A percentile compares a stretch with the other conserved stretches of the same genome.
Evolutionary conservation across 2,888 invertebrate genomes (phyloP).

Genomic region (Copidosoma aretas): DNA sequence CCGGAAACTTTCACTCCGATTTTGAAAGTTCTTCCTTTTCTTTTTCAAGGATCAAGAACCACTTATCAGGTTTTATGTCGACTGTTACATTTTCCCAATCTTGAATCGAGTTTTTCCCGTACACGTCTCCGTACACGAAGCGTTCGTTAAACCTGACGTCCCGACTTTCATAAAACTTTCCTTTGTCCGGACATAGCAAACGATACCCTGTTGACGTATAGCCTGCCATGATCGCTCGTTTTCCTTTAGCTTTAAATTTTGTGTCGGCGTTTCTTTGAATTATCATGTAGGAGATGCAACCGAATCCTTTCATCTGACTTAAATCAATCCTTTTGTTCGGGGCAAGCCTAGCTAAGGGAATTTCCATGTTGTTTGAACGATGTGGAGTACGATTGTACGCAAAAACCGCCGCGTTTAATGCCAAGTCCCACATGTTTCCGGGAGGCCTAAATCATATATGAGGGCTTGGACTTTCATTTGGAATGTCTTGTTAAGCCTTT

Average conservation of each 20-base stretch:
- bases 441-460: no score
- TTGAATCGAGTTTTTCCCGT: background rate
- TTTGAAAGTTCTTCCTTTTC: background rate
- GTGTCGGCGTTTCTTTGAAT: background rate
- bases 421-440: no score
- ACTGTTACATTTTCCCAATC: background rate
- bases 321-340: background rate
- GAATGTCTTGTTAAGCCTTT: no score
- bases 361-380: no score
- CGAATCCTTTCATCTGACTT: background rate
- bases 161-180: background rate
- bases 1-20: background rate
- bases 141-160: background rate
- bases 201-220: background rate
- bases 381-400: no score
- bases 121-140: constrained; percentile 8
- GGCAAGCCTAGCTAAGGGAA: background rate
- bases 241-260: background rate
- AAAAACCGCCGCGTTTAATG: no score
- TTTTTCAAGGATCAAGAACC: background rate
- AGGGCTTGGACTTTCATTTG: no score
- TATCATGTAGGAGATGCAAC: background rate
- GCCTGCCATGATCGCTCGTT: background rate
- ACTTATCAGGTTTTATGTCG: background rate
- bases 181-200: no score